A percentile compares a stretch with the other conserved stretches of the same genome.
Conservation (phyloP, 2,797 vertebrate species). For the Chloroceryle inda region DNA sequence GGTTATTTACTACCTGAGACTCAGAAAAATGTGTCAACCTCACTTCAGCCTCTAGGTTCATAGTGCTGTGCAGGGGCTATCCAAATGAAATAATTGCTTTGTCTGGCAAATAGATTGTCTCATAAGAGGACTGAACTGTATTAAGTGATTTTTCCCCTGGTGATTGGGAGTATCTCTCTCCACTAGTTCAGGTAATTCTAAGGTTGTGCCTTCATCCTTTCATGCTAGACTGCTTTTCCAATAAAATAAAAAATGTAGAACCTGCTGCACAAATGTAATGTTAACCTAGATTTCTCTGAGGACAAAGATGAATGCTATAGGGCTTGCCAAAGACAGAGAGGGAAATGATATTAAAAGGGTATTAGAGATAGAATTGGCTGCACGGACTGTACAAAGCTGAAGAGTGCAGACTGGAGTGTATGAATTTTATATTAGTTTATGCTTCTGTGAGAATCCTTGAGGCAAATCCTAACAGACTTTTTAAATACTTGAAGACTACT, state of each 20-base stretch:
- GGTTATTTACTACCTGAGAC: neutral
- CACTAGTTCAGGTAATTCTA: constrained; percentile 84
- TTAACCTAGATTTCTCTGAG: constrained; percentile 86
- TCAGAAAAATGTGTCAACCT: neutral
- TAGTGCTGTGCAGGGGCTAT: neutral
- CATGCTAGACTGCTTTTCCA: constrained; percentile 86
- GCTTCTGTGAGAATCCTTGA: constrained; percentile 50
- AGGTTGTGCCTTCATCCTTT: constrained; percentile 81
- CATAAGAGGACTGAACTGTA: constrained; percentile 71
- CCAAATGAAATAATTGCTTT: constrained; percentile 71
- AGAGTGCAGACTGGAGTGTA: constrained; percentile 11
- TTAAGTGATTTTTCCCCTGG: constrained; percentile 58
- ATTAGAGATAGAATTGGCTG: constrained; percentile 62
- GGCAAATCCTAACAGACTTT: constrained; percentile 32
- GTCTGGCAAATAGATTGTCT: constrained; percentile 68
- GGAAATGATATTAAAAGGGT: constrained; percentile 85
- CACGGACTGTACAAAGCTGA: constrained; percentile 21
- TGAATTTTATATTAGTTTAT: constrained; percentile 56
- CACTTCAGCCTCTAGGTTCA: constrained; percentile 18
- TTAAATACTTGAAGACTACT: neutral
- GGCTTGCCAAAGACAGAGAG: constrained; percentile 78
- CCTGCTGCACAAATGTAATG: constrained; percentile 84
- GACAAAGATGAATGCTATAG: constrained; percentile 70
- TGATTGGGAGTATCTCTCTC: constrained; percentile 79
- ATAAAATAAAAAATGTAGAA: constrained; percentile 88